Conservation (phyloP, 2,797 vertebrate genomes). For the Synanceia verrucosa region DNA sequence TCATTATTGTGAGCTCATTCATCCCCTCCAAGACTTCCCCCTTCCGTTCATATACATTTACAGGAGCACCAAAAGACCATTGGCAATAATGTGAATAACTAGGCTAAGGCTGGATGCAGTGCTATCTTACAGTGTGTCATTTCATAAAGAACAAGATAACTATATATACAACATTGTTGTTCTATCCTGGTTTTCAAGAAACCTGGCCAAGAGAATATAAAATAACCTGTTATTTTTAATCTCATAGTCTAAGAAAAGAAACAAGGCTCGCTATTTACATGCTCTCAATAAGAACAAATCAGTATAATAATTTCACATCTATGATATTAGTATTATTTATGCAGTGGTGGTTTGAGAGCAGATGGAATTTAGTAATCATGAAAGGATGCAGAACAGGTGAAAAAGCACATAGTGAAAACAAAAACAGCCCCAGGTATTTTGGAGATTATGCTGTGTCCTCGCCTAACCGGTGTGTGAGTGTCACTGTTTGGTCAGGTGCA, state of each 20-base stretch:
- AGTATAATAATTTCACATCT: background rate
- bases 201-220: background rate
- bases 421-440: constrained; percentile 21
- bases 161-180: background rate
- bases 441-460: constrained; percentile 24
- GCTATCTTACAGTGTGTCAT: background rate
- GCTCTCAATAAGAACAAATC: constrained; percentile 1
- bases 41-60: background rate
- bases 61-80: background rate
- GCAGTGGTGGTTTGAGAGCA: background rate
- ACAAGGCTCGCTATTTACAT: background rate
- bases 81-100: background rate
- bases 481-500: constrained; percentile 28
- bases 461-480: constrained; percentile 19
- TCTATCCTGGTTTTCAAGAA: background rate
- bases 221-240: background rate
- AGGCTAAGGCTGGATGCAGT: background rate
- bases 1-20: background rate
- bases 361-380: background rate
- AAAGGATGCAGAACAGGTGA: background rate
- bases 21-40: background rate
- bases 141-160: background rate
- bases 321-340: background rate
- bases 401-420: constrained; percentile 10
- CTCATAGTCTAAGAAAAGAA: background rate